phyloP scores from a whole-genome alignment of 2,113 vertebrate genomes.

The Egretta garzetta region DNA sequence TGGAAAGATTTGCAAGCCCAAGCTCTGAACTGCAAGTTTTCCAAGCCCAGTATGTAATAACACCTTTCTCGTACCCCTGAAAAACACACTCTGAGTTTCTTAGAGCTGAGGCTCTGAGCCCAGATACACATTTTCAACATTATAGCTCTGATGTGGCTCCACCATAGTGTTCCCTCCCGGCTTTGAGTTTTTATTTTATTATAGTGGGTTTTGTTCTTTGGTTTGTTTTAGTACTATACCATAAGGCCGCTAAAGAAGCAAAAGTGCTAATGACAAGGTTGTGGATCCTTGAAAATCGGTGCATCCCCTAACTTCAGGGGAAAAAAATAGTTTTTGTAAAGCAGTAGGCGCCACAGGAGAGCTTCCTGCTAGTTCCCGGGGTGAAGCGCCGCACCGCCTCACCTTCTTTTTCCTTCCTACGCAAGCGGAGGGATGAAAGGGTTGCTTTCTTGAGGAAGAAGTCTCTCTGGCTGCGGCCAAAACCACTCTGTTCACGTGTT shows the following conservation, averaged over 20 bases:
- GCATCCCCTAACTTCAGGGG: background rate
- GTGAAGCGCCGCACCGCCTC: accelerated
- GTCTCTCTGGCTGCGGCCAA: background rate
- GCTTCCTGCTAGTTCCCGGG: background rate
- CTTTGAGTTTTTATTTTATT: background rate
- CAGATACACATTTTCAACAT: background rate
- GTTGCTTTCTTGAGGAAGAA: constrained; percentile 23
- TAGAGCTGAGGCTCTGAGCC: background rate
- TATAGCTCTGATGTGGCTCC: background rate
- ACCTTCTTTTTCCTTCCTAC: background rate
- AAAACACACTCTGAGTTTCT: background rate
- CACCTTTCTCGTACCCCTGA: background rate
- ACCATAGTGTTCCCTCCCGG: background rate
- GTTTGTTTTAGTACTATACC: background rate
- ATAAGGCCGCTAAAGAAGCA: background rate
- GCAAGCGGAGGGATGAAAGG: background rate
- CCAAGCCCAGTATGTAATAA: background rate
- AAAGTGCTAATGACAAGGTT: background rate
- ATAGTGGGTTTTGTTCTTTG: background rate
- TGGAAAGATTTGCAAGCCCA: background rate
- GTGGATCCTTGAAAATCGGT: background rate
- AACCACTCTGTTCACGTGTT: constrained; percentile 19
- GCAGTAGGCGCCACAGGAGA: background rate
- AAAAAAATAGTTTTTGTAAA: background rate
- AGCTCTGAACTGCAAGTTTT: background rate